Evolutionary conservation across 2,797 vertebrate species (phyloP).

Genomic region (Takifugu rubripes): DNA sequence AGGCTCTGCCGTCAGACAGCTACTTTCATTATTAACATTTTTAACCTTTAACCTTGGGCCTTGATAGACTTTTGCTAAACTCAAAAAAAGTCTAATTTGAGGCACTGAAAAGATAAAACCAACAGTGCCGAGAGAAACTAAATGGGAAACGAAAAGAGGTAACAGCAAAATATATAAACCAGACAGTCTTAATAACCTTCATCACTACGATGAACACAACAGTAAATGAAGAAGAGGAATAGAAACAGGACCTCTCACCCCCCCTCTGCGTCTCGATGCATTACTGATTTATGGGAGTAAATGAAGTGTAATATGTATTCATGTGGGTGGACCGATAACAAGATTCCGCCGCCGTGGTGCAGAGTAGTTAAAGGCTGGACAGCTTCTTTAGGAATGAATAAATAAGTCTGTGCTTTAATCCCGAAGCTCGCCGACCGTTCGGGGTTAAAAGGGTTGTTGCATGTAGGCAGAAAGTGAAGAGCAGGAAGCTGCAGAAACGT

Average conservation of each 20-base stretch:
- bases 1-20: no score
- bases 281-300: slow-evolving; percentile 63
- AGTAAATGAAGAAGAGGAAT: slow-evolving; percentile 8
- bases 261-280: slow-evolving; percentile 10
- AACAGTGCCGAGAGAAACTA: not conserved
- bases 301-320: slow-evolving; percentile 57
- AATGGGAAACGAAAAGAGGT: not conserved
- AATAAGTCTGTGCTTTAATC: not conserved
- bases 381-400: slow-evolving; percentile 5
- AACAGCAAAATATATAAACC: slow-evolving; percentile 1
- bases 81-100: no score
- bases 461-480: no score
- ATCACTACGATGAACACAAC: slow-evolving; percentile 25
- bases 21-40: no score
- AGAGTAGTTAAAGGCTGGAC: slow-evolving; percentile 20
- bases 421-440: no score
- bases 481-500: no score
- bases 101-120: no score
- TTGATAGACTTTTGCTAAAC: no score
- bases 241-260: slow-evolving; percentile 7
- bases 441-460: no score
- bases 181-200: not conserved
- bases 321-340: slow-evolving; percentile 39
- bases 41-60: no score
- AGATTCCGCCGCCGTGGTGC: slow-evolving; percentile 27